Evolutionary conservation across 35 echinoderm and acorn worm genomes (phyloP).

Genomic region (Ophioderma brevispina): DNA sequence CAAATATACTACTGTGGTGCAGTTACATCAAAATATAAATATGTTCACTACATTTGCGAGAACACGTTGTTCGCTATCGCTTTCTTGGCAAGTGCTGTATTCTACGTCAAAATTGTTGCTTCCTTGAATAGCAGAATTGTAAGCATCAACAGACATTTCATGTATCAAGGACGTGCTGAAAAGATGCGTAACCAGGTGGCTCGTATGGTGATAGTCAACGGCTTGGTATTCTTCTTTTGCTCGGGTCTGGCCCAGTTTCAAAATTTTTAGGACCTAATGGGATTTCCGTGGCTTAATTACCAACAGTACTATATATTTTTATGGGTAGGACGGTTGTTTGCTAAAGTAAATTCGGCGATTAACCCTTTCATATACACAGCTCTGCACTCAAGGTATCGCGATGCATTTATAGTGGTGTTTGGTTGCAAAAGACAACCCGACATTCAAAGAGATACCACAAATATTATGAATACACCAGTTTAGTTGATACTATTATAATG

Average conservation of each 20-base stretch:
- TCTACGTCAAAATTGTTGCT: not conserved
- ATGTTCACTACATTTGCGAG: not conserved
- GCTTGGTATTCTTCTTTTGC: not conserved
- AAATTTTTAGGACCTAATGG: not conserved
- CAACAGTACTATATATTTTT: not conserved
- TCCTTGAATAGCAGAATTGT: not conserved
- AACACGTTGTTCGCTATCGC: not conserved
- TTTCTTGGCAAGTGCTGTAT: not conserved
- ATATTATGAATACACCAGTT: too few species aligned
- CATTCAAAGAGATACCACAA: too few species aligned
- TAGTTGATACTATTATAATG: too few species aligned
- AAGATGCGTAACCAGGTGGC: not conserved
- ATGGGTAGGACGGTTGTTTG: not conserved
- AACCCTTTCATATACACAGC: not conserved
- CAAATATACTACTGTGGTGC: not conserved
- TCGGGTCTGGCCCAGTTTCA: not conserved
- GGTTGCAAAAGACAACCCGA: too few species aligned
- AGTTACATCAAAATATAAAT: not conserved
- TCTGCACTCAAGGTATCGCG: not conserved
- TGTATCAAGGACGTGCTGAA: not conserved
- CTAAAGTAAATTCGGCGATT: not conserved
- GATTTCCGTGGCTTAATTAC: not conserved
- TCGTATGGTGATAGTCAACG: not conserved
- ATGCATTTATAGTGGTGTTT: not conserved
- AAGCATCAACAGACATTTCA: not conserved